Evolutionary conservation across 2,113 vertebrate species (phyloP).

Genomic region (Thymallus thymallus): DNA sequence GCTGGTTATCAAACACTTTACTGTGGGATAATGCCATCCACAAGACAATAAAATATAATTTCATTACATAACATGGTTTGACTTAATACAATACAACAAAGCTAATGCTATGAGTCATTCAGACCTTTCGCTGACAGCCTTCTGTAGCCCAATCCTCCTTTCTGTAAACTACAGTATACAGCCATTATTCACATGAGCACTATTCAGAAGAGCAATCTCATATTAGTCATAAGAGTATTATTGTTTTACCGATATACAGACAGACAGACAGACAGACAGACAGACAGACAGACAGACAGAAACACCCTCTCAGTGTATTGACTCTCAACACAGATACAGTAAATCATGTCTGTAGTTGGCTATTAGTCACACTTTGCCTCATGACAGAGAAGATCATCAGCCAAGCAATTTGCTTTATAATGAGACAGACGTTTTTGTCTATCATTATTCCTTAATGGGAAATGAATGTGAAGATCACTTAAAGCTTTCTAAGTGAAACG

Average conservation of each 20-base stretch:
- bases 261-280: conserved; percentile 6
- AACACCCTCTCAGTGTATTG: conserved; percentile 39
- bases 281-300: conserved; percentile 1
- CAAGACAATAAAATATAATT: neutral
- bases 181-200: too few species aligned
- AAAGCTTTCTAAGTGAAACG: neutral
- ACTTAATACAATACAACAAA: too few species aligned
- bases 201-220: neutral
- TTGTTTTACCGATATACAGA: conserved; percentile 34
- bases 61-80: neutral
- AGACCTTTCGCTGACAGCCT: too few species aligned
- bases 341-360: conserved; percentile 25
- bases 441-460: conserved; percentile 40
- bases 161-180: too few species aligned
- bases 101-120: too few species aligned
- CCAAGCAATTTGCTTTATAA: conserved; percentile 35
- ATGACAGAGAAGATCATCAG: conserved; percentile 23
- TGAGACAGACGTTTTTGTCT: conserved; percentile 41
- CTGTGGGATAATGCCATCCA: neutral
- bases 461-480: conserved; percentile 17
- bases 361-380: conserved; percentile 12
- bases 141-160: too few species aligned
- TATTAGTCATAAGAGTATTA: neutral
- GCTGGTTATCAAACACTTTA: neutral
- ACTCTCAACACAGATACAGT: conserved; percentile 41